Evolutionary conservation across 2,888 invertebrate species (phyloP), one percentile per base, ranked within the genome.

Genomic region (Girardia tigrina): DNA sequence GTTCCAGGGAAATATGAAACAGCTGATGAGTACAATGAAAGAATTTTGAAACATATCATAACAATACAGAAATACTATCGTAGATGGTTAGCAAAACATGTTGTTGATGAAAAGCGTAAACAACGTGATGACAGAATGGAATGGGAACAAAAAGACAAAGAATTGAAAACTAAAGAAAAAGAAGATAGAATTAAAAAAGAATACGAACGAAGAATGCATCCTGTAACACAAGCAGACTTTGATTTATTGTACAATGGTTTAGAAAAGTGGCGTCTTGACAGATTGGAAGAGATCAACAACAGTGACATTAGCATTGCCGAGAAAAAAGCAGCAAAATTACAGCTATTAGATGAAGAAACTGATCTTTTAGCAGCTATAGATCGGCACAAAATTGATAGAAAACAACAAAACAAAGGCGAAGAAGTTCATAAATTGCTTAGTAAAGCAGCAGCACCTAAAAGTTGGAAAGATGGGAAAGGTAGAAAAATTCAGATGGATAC

Each of bases 401-500:
- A 81, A 72, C 76, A 73, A 4, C 82, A 82, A 76, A 83, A 82
- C 78, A 82, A 80, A 73, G 80, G 82, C 73, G 83, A 83, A 81
- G 83, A 83, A 29, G 42, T 74, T 16, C 42, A 42, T 6, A 28
- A 71, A 29, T 36, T 42, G 42, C 42, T 78, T 71, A 29, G 56
- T 1, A 76, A 84, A 83, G 82, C 83, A 75, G 81, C 83, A 1
- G 80, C 84, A 78, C 90, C 93, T 0, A 87, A 90, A 69, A 88
- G 88, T 76, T 91, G 91, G 90, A 87, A 87, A 77, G 89, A 89
- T 29, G 88, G 88, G 79, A 89, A 90, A 80, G 89, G 89, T 26
- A 81, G 82, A 76, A 78, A 88, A 36, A 88, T 91, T 23, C 88
- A 89, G 78, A 89, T 93, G 89, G 90, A 92, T 79, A 90, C 91